Evolutionary conservation across 2,888 invertebrate genomes (phyloP).

Genomic region (Spilarctia lutea): DNA sequence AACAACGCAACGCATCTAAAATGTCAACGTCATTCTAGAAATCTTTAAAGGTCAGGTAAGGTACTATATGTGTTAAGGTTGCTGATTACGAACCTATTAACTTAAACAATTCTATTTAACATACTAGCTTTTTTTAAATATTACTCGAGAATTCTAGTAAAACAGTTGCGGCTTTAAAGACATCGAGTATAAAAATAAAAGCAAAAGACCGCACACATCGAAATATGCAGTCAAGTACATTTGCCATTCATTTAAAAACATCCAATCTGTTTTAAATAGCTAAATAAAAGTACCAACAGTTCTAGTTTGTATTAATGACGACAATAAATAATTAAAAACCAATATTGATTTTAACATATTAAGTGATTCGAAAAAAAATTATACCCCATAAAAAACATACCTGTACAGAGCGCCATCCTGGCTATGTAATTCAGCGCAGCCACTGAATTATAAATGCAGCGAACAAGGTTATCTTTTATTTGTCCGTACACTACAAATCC

Average conservation of each 20-base stretch:
- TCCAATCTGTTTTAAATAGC: slow-evolving; percentile 38
- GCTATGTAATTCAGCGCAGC: slow-evolving; percentile 73
- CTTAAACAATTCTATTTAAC: neutral
- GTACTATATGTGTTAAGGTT: neutral
- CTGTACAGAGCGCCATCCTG: slow-evolving; percentile 83
- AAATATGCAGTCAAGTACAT: slow-evolving; percentile 43
- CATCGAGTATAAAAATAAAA: slow-evolving; percentile 34
- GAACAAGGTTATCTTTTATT: slow-evolving; percentile 73
- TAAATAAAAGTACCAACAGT: slow-evolving; percentile 12
- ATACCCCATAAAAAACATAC: slow-evolving; percentile 65
- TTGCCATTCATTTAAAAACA: slow-evolving; percentile 36
- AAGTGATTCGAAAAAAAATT: slow-evolving; percentile 10
- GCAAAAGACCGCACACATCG: slow-evolving; percentile 42
- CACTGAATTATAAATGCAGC: slow-evolving; percentile 84
- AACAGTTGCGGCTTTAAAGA: slow-evolving; percentile 18
- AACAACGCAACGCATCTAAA: neutral
- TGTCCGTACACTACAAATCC: slow-evolving; percentile 59
- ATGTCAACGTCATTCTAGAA: neutral
- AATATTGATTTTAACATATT: neutral
- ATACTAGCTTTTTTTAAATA: neutral
- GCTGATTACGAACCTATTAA: neutral
- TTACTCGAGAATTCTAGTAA: slow-evolving; percentile 20
- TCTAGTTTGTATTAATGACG: neutral
- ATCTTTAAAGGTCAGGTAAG: neutral
- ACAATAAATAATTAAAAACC: neutral